Evolutionary conservation across 2,113 vertebrate genomes (phyloP), one percentile per base, ranked within the genome.

Genomic region (Syrrhaptes paradoxus): DNA sequence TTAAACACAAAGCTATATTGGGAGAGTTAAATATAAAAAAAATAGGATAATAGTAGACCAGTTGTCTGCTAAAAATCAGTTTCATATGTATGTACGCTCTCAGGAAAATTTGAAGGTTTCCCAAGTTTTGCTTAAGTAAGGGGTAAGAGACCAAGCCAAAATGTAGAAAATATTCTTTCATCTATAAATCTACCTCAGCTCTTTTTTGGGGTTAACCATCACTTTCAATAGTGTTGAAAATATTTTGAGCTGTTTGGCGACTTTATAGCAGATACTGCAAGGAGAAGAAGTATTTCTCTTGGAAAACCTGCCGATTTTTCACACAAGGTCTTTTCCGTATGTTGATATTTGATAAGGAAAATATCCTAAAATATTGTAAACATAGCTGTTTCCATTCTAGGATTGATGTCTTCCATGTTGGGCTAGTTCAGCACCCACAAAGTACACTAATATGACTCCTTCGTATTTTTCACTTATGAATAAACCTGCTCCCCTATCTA

Each of bases 221-320:
- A 74, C 61, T 89, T 72, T 63, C 38, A 82, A 87, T 0, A 2
- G 31, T 49, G 58, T 28, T 85, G 41, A 81, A 91, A 87, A 5
- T 54, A 46, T 54, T 76, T 46, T 93, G 31, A 87, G 58, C 31
- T 91, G 66, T 62, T 91, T 66, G 94, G 71, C 18, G 89, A 68
- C n/a, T 81, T 72, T 45, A 34, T 31, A 65, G 77, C 21, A 96
- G 85, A 82, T 41, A 58, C 9, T 82, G 20, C 45, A 91, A 55
- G 8, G 19, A 65, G 41, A 79, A 63, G 7, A 68, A 91, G 6
- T 73, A 76, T 76, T 87, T 87, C 68, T 65, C 25, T 68, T 66
- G 63, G 58, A 96, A 25, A 18, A 80, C 32, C 36, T 62, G 54
- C 59, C 51, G 85, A 68, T 62, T 73, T 83, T 91, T 79, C 82